Evolutionary conservation across 2,113 vertebrate species (phyloP), one percentile per base, ranked within the genome.

Genomic region (Phasianus colchicus): DNA sequence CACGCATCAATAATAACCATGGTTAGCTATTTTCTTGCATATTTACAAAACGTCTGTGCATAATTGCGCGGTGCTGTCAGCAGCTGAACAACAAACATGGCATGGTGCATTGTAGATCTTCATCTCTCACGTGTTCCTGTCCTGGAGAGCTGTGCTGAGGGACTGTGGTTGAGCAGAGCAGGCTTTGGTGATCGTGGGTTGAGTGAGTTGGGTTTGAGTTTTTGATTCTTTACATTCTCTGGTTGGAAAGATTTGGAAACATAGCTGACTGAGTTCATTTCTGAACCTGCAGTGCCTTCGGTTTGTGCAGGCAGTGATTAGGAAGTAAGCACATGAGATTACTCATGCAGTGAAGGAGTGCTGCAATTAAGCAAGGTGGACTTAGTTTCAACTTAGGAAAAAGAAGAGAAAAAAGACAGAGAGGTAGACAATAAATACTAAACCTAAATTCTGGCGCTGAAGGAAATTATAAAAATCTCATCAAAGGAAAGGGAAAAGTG

Each of bases 11-110:
- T 95, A 93, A 89, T 95, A 93, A 88, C 88, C 65, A 4, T 30
- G 74, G 89, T 91, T 96, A 92, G 92, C 90, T 67, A 5, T 92
- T 96, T 95, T 90, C 85, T 94, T 93, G 90, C 83, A 66, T 91
- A 85, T 77, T 94, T 95, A 77, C 85, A 84, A 90, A 81, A 78
- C 8, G 82, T 67, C 86, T 92, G 77, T 81, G 90, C 66, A 48
- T 89, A 89, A 86, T 92, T 84, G 75, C 45, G 81, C 73, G 89
- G 83, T 86, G 36, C 58, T 57, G 7, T 72, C 92, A 95, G 83
- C 84, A 91, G 47, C 63, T 93, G 69, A 80, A 43, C 77, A 76
- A 17, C 78, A 80, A 50, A 61, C 58, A 48, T 6, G 47, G 78
- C 52, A 2, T 4, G 61, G 67, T 27, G 54, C 45, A 7, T 8